Base-by-base conservation (phyloP, 1,140 invertebrate genomes). In the Megalopta genalis region DNA sequence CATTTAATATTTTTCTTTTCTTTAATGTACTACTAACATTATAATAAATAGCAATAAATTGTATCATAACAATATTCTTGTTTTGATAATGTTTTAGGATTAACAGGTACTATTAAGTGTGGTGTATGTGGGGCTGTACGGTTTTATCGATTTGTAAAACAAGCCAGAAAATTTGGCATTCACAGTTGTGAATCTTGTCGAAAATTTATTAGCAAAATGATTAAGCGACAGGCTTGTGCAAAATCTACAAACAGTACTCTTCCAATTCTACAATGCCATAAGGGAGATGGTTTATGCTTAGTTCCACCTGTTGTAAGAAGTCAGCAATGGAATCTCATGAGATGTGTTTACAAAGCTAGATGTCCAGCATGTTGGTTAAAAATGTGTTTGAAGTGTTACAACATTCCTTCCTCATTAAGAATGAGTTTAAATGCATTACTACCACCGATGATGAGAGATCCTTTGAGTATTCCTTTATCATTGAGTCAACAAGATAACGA, bases 291-390 rank as follows among this genome's bases (percentile, higher is more conserved):
- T 62, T 93, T 94, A 72, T 97, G 96, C 90, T 94, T 94, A 88
- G 95, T 96, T n/a, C 95, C 95, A 57, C 95, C 95, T 66, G 93
- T 95, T 73, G 94, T 95, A 8, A 94, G 95, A 84, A 96, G 95
- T 83, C 95, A 95, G 84, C 94, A 96, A 73, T 96, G 95, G 94
- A 96, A 96, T 90, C 90, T 95, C 87, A 93, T 94, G 89, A 94
- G 94, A 88, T 95, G 95, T 88, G 94, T 95, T 62, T 96, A 96
- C 86, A 95, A 95, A 86, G 94, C 95, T 62, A 92, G 96, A 59
- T 97, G 97, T 92, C 95, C 96, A 73, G 96, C 96, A n/a, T 98
- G 97, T 89, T 97, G 97, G 97, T 92, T 98, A 6, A 97, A 97
- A 91, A 95, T 97, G 93, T 97, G 97, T 90, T 90, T 98, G 21